Evolutionary conservation across 2,797 vertebrate genomes (phyloP), one percentile per base, ranked within the genome.

Genomic region (Morelia viridis): DNA sequence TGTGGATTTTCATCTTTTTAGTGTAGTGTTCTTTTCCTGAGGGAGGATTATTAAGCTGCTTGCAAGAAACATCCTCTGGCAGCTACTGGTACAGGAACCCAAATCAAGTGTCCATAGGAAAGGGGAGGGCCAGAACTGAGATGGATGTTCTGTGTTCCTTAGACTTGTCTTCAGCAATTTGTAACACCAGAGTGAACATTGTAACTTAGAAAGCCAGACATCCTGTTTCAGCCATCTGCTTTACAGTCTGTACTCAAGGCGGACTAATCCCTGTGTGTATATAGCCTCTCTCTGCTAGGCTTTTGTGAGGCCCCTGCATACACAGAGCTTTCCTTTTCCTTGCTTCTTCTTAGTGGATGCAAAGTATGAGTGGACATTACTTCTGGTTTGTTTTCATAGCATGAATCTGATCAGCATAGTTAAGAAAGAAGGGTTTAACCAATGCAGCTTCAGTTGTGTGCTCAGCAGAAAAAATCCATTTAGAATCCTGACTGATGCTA

Each of bases 41-140:
- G 56, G 62, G 62, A 86, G 91, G 56, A 35, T 89, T 92, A 46
- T n/a, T 19, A 92, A 28, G 50, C 87, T 56, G 85, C 68, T 90
- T 87, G 65, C 8, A 15, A 26, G 41, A 71, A 41, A 53, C n/a
- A 19, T 76, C 28, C 64, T 86, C 53, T 50, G 26, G 17, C 65
- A 58, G 68, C 24, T 22, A 65, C 5, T 4, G 10, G 41, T 35
- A 11, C 24, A 22, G 57, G 35, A 26, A 35, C 28, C 35, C 80
- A 50, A 31, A 71, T 31, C 31, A 24, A 83, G 26, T 22, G 41
- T 41, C 50, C 24, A 22, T 19, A 90, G 46, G 65, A 56, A 64
- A 61, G 84, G 24, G 60, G 41, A 64, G 22, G 5, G 13, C 68
- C 64, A 56, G 31, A 80, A 60, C n/a, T 64, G 60, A 87, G 8